phyloP scores from a whole-genome alignment of 2,113 vertebrate genomes.

The Meleagris gallopavo region DNA sequence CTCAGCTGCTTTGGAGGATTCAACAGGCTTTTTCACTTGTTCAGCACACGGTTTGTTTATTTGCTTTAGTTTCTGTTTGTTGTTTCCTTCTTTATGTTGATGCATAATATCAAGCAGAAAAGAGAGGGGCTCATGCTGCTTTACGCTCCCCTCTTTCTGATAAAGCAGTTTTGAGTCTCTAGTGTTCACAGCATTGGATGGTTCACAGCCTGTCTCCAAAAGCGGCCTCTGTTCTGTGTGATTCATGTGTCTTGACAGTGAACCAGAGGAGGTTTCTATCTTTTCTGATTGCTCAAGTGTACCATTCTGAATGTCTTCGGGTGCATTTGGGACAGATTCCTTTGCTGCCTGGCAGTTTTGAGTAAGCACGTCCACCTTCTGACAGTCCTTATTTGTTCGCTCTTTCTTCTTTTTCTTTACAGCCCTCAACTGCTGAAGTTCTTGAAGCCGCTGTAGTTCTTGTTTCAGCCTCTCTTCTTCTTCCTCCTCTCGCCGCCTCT shows the following conservation, averaged over 20 bases:
- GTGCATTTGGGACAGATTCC: constrained; percentile 79
- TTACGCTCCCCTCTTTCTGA: constrained; percentile 78
- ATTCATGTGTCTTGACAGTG: constrained; percentile 68
- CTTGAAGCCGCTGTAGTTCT: constrained; percentile 88
- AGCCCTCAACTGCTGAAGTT: constrained; percentile 87
- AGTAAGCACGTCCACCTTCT: constrained; percentile 70
- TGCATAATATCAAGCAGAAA: constrained; percentile 81
- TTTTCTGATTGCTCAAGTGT: constrained; percentile 85
- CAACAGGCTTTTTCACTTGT: constrained; percentile 72
- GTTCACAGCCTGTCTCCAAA: constrained; percentile 28
- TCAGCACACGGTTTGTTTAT: constrained; percentile 69
- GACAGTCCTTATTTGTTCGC: constrained; percentile 82
- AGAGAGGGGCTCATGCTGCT: constrained; percentile 78
- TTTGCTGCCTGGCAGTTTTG: constrained; percentile 81
- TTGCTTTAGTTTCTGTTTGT: constrained; percentile 83
- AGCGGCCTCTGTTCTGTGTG: constrained; percentile 60
- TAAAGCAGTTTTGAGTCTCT: constrained; percentile 76
- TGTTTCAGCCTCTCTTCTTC: constrained; percentile 87
- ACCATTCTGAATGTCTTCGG: constrained; percentile 86
- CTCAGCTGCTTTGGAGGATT: constrained; percentile 69
- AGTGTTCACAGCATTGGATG: constrained; percentile 22
- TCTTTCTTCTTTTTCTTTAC: constrained; percentile 97
- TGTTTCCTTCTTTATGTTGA: constrained; percentile 76
- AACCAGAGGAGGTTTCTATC: constrained; percentile 77
- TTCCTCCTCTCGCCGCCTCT: constrained; percentile 81